phyloP scores from a whole-genome alignment of 2,113 vertebrate species.

The Microtus oregoni region DNA sequence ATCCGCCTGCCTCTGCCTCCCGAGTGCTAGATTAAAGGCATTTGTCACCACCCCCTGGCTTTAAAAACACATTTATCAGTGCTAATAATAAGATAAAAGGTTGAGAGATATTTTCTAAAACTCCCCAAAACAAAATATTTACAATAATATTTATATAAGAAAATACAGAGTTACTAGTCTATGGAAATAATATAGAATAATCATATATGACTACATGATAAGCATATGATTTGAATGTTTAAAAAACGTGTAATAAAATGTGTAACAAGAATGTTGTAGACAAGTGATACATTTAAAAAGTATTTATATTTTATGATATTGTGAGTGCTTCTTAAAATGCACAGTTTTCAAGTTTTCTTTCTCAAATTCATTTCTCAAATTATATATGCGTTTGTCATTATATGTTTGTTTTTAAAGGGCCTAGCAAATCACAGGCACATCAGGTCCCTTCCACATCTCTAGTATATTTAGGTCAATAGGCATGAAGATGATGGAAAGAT shows the following conservation, averaged over 20 bases:
- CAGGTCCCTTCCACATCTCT: not conserved
- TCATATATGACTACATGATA: not conserved
- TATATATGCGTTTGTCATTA: not conserved
- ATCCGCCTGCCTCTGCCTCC: no score
- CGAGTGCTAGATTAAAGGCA: no score
- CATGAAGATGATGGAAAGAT: not conserved
- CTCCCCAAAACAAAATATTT: constrained; percentile 42
- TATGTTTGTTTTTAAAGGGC: not conserved
- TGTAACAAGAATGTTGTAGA: not conserved
- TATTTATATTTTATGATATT: not conserved
- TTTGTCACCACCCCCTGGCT: no score
- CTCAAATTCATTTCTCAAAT: not conserved
- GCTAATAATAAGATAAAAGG: not conserved
- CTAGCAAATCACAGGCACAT: not conserved
- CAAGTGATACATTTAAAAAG: not conserved
- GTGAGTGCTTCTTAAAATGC: not conserved
- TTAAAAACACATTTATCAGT: not conserved
- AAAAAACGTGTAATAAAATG: not conserved
- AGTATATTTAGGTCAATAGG: no score
- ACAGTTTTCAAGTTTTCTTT: not conserved
- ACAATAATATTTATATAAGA: not conserved
- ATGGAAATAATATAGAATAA: not conserved
- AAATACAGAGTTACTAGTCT: constrained; percentile 14
- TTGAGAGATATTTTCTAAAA: constrained; percentile 13
- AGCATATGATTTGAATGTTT: not conserved